Evolutionary conservation across 2,797 vertebrate species (phyloP), one percentile per base, ranked within the genome.

Genomic region (Microhierax caerulescens): DNA sequence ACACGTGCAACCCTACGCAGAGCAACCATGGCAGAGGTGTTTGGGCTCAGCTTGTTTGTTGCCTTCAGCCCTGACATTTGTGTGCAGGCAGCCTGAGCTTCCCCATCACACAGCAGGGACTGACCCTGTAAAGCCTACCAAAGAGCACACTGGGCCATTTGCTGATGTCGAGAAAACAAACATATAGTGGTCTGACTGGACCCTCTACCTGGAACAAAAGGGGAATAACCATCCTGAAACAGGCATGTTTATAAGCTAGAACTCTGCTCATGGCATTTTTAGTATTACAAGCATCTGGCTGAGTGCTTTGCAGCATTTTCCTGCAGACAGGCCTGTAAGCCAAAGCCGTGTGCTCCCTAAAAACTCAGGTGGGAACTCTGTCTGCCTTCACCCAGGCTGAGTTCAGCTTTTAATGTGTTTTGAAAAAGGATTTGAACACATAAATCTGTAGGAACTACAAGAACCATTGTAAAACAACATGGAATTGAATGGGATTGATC

Each of bases 61-160:
- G 48, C 39, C 50, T 89, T 59, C 28, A 76, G 48, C 12, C 43
- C 22, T 13, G 9, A 17, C 21, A 37, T 16, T 64, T 76, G 28
- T 43, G 50, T 4, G n/a, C 54, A 64, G n/a, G 50, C 19, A 76
- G 56, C 41, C 68, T 48, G 41, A 86, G 73, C 32, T 65, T 75
- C 16, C 27, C 39, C 0, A 1, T 34, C 39, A 54, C 34, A 13
- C 4, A 4, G 13, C 3, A 2, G 9, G 43, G 28, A 30, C 30
- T 1, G 3, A 39, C 5, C 22, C 23, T 47, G 43, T 6, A 28
- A 28, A 78, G 37, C 39, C 53, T 39, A 41, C 25, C 34, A 34
- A 24, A 53, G 50, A 37, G 6, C 37, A 37, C 17, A 12, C 8
- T 72, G 41, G 32, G 63, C 19, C 27, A 34, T 8, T 34, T 81